These are phyloP conservation scores for Ditylenchus dipsaci DNA, from an alignment of 1,140 invertebrate genomes.

Conservation along the genomic window DNA sequence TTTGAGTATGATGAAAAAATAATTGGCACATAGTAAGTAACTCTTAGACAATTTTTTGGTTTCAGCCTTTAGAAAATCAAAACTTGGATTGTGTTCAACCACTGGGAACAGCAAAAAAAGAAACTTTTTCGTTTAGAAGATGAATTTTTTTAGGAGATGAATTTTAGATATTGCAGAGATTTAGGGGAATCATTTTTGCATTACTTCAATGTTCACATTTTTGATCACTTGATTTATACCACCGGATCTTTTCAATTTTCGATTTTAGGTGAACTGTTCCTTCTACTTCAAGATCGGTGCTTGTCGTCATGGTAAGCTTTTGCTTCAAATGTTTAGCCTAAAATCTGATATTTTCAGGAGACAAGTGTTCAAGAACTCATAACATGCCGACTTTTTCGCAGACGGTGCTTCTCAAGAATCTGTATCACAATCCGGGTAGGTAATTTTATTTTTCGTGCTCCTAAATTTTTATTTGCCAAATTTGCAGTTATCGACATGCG, in stretches of 20 bases:
- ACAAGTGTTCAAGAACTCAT: conserved; percentile 92
- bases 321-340: background rate
- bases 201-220: background rate
- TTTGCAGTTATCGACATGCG: conserved; percentile 34
- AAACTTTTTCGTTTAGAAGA: background rate
- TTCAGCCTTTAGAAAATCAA: conserved; percentile 2
- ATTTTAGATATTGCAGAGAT: background rate
- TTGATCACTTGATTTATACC: too few species aligned
- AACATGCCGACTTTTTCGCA: conserved; percentile 97
- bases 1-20: background rate
- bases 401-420: conserved; percentile 48
- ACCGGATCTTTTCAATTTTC: too few species aligned
- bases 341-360: conserved; percentile 64
- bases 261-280: conserved; percentile 79
- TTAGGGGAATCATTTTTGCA: background rate
- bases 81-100: too few species aligned
- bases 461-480: too few species aligned
- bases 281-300: conserved; percentile 92
- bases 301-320: conserved; percentile 82
- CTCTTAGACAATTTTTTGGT: background rate
- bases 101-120: background rate
- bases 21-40: background rate
- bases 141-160: background rate
- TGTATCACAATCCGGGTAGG: conserved; percentile 42
- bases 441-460: too few species aligned